Evolutionary conservation across 2,888 invertebrate species (phyloP).

Genomic region (Zygothrica quintamaculata): DNA sequence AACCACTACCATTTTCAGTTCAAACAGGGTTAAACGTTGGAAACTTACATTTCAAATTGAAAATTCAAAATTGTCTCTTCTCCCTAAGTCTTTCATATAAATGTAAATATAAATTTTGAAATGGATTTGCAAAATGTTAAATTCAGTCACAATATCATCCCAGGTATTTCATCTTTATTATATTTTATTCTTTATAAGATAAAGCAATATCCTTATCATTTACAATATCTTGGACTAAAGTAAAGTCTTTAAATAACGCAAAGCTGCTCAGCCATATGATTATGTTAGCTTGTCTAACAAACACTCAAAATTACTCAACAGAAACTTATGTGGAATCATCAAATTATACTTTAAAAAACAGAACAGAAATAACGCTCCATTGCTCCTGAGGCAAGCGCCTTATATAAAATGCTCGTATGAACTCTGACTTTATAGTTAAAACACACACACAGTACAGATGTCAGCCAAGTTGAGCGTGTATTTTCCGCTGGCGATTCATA

Average conservation of each 20-base stretch:
- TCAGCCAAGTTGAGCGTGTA: constrained; percentile 42
- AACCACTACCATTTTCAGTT: constrained; percentile 15
- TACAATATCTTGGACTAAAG: too few species aligned
- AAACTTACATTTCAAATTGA: constrained; percentile 51
- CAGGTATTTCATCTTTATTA: too few species aligned
- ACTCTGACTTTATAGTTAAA: constrained; percentile 40
- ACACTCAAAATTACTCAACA: constrained; percentile 16
- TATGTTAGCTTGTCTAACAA: too few species aligned
- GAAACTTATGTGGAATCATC: constrained; percentile 13
- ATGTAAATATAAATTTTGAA: constrained; percentile 31
- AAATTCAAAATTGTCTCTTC: constrained; percentile 36
- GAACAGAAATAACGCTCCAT: constrained; percentile 17
- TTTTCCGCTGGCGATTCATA: constrained; percentile 51
- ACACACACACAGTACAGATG: constrained; percentile 16
- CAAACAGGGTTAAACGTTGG: constrained; percentile 1
- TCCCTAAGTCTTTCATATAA: constrained; percentile 22
- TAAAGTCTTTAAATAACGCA: too few species aligned
- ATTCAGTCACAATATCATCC: too few species aligned
- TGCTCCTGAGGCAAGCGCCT: not conserved
- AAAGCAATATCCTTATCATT: too few species aligned
- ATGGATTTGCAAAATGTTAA: constrained; percentile 12
- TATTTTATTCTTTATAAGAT: too few species aligned
- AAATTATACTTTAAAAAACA: constrained; percentile 18
- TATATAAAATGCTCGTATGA: constrained; percentile 1
- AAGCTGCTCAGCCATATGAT: too few species aligned